These are phyloP conservation scores for Eriosoma lanigerum DNA, from an alignment of 1,140 invertebrate species.

Conservation along the genomic window DNA sequence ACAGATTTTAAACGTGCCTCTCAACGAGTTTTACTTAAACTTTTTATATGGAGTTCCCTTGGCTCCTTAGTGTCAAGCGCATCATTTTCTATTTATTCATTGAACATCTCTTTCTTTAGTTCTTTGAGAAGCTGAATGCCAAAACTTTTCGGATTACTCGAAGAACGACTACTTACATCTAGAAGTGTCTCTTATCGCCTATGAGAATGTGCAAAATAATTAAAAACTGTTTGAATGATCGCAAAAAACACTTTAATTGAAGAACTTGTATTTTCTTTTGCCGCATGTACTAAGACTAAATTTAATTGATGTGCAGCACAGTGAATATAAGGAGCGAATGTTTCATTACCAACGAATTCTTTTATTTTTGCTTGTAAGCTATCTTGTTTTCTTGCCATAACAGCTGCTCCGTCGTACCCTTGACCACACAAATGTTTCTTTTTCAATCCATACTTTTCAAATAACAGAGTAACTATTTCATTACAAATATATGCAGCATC, in stretches of 20 bases:
- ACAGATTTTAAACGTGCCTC: not conserved
- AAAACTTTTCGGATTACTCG: too few species aligned
- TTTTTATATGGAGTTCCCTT: slow-evolving; percentile 10
- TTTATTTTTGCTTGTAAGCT: not conserved
- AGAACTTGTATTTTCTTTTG: not conserved
- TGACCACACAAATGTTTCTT: not conserved
- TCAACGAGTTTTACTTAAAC: not conserved
- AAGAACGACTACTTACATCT: too few species aligned
- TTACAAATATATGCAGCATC: slow-evolving; percentile 5
- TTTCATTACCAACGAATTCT: not conserved
- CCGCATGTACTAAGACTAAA: slow-evolving; percentile 15
- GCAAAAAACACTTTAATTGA: slow-evolving; percentile 6
- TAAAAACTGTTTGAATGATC: too few species aligned
- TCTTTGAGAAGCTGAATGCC: too few species aligned
- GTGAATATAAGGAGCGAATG: not conserved
- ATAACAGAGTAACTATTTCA: not conserved
- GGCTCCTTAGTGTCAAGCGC: not conserved
- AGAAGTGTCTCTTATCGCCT: too few species aligned
- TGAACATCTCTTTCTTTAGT: slow-evolving; percentile 57
- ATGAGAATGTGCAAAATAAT: too few species aligned
- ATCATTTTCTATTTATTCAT: not conserved
- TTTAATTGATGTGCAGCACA: slow-evolving; percentile 36
- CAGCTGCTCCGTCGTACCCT: slow-evolving; percentile 26
- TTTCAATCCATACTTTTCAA: not conserved
- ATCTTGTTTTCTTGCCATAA: not conserved